A percentile compares a stretch with the other conserved stretches of the same genome.
These are phyloP conservation scores for Eumerus sabulonum DNA, from an alignment of 2,888 invertebrate species.

Conservation along the genomic window DNA sequence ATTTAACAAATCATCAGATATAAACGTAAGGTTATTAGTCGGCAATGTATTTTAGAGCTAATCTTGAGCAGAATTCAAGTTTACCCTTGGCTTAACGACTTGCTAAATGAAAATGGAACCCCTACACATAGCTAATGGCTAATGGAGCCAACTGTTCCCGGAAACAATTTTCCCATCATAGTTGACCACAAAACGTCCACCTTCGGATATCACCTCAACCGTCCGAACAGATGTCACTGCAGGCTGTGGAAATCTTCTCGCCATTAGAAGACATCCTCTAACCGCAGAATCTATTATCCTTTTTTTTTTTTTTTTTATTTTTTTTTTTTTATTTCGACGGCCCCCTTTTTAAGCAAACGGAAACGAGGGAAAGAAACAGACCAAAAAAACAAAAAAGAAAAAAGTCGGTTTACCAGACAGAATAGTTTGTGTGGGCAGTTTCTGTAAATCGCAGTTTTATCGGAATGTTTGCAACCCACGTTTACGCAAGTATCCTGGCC, in stretches of 20 bases:
- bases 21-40: too few species aligned
- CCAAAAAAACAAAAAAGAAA: background rate
- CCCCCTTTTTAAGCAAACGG: too few species aligned
- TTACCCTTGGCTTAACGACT: too few species aligned
- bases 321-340: background rate
- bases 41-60: too few species aligned
- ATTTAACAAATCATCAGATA: too few species aligned
- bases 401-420: background rate
- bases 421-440: slow-evolving; percentile 10
- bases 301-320: slow-evolving; percentile 7
- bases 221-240: slow-evolving; percentile 45
- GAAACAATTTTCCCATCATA: slow-evolving; percentile 37
- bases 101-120: too few species aligned
- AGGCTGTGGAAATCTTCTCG: slow-evolving; percentile 32
- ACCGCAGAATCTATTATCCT: slow-evolving; percentile 28
- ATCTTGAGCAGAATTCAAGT: too few species aligned
- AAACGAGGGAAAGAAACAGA: too few species aligned
- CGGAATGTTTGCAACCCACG: slow-evolving; percentile 16
- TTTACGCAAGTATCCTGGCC: too few species aligned
- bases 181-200: slow-evolving; percentile 24
- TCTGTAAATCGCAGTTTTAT: background rate
- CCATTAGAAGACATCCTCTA: slow-evolving; percentile 33
- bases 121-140: slow-evolving; percentile 26
- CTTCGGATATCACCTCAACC: slow-evolving; percentile 41
- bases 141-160: slow-evolving; percentile 48